phyloP scores from a whole-genome alignment of 2,113 vertebrate genomes.

The Odobenus rosmarus region DNA sequence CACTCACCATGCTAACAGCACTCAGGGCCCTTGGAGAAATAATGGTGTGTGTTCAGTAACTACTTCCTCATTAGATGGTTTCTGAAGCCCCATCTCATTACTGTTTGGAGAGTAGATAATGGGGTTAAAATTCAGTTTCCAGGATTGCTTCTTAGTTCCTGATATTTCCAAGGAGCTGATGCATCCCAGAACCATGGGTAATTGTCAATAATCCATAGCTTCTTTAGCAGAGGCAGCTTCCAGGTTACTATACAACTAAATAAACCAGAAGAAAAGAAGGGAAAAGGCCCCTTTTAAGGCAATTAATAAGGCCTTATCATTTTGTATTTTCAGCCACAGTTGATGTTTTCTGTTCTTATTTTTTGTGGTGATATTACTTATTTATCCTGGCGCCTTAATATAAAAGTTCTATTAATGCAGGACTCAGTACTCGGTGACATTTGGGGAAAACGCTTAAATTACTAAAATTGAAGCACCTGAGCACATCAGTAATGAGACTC shows the following conservation, averaged over 20 bases:
- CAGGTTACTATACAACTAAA: constrained; percentile 49
- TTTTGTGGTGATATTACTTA: background rate
- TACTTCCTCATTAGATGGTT: constrained; percentile 45
- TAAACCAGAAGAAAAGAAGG: constrained; percentile 50
- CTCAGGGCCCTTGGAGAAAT: constrained; percentile 66
- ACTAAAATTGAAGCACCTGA: background rate
- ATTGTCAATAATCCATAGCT: constrained; percentile 66
- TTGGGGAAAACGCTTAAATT: constrained; percentile 36
- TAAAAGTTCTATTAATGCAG: constrained; percentile 35
- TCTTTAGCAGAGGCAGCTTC: constrained; percentile 54
- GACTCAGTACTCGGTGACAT: background rate
- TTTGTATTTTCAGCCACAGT: background rate
- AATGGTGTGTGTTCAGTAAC: constrained; percentile 42
- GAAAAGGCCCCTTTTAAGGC: background rate
- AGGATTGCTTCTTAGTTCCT: constrained; percentile 70
- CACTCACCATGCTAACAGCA: background rate
- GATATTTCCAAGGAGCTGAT: constrained; percentile 66
- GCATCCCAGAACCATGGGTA: constrained; percentile 51
- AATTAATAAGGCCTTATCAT: background rate
- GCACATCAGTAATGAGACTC: background rate
- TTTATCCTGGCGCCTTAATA: constrained; percentile 42
- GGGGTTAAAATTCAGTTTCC: constrained; percentile 55
- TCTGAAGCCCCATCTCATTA: background rate
- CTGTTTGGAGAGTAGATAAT: constrained; percentile 46
- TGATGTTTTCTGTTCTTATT: background rate